A percentile compares a stretch with the other conserved stretches of the same genome.
phyloP scores from a whole-genome alignment of 2,113 vertebrate species.

The Chlamydotis undulata region DNA sequence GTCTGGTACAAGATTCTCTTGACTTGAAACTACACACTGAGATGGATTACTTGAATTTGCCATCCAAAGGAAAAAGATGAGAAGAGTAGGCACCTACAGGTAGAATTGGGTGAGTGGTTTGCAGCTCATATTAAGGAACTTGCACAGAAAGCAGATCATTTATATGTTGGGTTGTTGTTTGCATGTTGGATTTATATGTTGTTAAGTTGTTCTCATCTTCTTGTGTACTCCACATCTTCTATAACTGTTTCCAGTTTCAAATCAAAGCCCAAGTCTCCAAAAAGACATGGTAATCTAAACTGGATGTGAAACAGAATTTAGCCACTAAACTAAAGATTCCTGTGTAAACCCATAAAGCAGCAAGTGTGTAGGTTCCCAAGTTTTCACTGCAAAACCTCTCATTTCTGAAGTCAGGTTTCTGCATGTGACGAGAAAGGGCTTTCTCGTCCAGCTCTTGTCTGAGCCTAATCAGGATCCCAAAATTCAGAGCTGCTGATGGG shows the following conservation, averaged over 20 bases:
- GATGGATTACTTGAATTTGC: not conserved
- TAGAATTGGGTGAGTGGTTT: not conserved
- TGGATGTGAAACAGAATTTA: not conserved
- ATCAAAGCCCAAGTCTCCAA: not conserved
- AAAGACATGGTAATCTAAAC: not conserved
- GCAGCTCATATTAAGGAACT: not conserved
- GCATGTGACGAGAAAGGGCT: not conserved
- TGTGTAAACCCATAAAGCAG: not conserved
- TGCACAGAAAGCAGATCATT: not conserved
- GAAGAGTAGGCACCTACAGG: not conserved
- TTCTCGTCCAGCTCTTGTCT: not conserved
- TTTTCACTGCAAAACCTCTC: not conserved
- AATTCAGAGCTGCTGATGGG: not conserved
- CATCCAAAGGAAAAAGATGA: not conserved
- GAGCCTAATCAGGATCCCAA: not conserved
- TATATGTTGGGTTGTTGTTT: not conserved
- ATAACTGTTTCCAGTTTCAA: not conserved
- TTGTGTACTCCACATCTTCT: not conserved
- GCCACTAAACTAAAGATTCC: not conserved
- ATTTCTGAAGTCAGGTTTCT: not conserved
- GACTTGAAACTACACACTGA: not conserved
- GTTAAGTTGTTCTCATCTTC: not conserved
- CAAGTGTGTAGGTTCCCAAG: not conserved
- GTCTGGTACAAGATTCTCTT: constrained; percentile 43
- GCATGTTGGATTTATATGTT: too few relatives aligned